These are phyloP conservation scores for Podarcis lilfordi DNA, from an alignment of 2,797 vertebrate species.

Conservation along the genomic window DNA sequence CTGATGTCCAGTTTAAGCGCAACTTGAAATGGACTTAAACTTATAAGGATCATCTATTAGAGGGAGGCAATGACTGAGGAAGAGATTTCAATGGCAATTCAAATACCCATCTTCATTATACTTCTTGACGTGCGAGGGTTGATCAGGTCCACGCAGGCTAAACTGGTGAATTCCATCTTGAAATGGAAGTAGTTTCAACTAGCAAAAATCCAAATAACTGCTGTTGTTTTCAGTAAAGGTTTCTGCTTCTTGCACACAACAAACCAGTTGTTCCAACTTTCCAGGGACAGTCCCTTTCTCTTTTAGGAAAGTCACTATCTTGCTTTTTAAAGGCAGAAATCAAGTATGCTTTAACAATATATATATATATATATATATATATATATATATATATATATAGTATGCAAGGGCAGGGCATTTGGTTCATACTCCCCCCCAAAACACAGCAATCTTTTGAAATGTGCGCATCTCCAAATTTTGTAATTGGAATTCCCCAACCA, in stretches of 20 bases:
- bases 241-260: background rate
- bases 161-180: background rate
- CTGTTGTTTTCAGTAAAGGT: background rate
- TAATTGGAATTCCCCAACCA: no score
- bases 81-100: background rate
- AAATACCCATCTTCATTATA: background rate
- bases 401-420: no score
- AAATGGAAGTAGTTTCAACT: background rate
- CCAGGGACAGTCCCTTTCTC: background rate
- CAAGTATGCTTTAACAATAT: background rate
- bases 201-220: background rate
- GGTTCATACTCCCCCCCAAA: no score
- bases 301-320: background rate
- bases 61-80: background rate
- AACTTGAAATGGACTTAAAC: slow-evolving; percentile 10
- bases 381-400: background rate
- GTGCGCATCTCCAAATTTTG: no score
- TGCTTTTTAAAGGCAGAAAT: background rate
- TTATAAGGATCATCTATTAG: background rate
- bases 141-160: background rate
- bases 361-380: background rate
- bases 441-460: no score
- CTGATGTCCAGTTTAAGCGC: background rate
- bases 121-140: background rate
- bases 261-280: no score